Base-by-base conservation (phyloP, 2,888 invertebrate genomes). In the Diarsia mendica region DNA sequence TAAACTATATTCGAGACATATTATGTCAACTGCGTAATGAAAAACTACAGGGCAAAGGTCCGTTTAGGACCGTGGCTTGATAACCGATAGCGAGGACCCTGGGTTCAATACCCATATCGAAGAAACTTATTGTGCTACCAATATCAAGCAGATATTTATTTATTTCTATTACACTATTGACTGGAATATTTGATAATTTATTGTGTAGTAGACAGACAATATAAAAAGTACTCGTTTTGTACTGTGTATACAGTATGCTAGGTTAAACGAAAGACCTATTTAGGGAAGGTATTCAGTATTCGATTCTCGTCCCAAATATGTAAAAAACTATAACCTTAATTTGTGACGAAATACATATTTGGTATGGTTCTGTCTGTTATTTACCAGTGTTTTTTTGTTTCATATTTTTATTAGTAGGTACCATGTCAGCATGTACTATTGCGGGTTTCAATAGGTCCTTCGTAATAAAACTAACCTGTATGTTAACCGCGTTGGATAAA, bases 31-130 rank as follows among this genome's bases (percentile, higher is more conserved):
- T 15, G 46, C 4, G 64, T 33, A 64, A 39, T 28, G 58, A 18
- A 28, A 58, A 28, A 15, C 15, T 8, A 28, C 58, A 58, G 15
- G 58, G 8, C 28, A 58, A 58, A 28, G 15, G 15, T 28, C 58
- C 58, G 28, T 28, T 28, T 8, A 28, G 33, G 11, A 53, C 11
- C n/a, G 20, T 1, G 20, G 5, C 15, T 20, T 15, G 20, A 28
- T 39, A 60, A 77, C 51, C 15, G 33, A 51, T 0, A 44, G 9
- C 18, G 11, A 49, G 55, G 77, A 28, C 15, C 15, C n/a, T 46
- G 46, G 60, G 60, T 78, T 61, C 70, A 61, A 70, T 48, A 53
- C 33, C 46, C 51, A 51, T 15, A 51, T 46, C 48, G 33, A 0
- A 53, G 2, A 46, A 61, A 70, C 20, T 39, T 18, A 51, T 49